Evolutionary conservation across 2,888 invertebrate species (phyloP).

Genomic region (Caenorhabditis macrosperma): DNA sequence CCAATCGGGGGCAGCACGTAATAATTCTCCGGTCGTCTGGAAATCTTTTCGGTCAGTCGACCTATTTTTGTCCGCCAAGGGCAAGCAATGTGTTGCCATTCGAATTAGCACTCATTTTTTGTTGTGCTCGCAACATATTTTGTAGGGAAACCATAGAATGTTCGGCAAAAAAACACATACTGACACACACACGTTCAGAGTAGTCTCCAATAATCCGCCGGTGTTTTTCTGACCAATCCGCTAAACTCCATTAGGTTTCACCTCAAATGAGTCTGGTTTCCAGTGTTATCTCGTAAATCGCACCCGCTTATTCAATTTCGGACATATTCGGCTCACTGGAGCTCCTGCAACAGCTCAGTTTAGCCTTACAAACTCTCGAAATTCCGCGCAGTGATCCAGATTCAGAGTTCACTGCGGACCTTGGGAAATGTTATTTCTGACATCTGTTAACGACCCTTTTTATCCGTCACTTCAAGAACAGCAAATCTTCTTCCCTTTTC

Average conservation of each 20-base stretch:
- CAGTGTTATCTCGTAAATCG: slow-evolving; percentile 25
- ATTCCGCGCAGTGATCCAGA: too few species aligned
- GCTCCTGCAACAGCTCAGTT: not conserved
- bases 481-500: slow-evolving; percentile 16
- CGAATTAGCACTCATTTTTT: slow-evolving; percentile 25
- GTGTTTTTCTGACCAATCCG: not conserved
- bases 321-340: not conserved
- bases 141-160: slow-evolving; percentile 15
- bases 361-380: too few species aligned
- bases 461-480: slow-evolving; percentile 27
- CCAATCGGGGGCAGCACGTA: not conserved
- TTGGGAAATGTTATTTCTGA: slow-evolving; percentile 34
- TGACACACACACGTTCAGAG: not conserved
- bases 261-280: slow-evolving; percentile 5
- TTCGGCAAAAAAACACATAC: slow-evolving; percentile 29
- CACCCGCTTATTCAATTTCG: slow-evolving; percentile 21
- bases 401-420: too few species aligned
- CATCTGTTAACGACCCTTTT: slow-evolving; percentile 36
- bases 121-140: slow-evolving; percentile 11
- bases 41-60: not conserved
- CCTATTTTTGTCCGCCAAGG: not conserved
- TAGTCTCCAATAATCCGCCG: slow-evolving; percentile 17
- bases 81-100: not conserved
- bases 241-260: slow-evolving; percentile 14
- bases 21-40: not conserved